Evolutionary conservation across 2,888 invertebrate species (phyloP).

Genomic region (Oscheius sp.): DNA sequence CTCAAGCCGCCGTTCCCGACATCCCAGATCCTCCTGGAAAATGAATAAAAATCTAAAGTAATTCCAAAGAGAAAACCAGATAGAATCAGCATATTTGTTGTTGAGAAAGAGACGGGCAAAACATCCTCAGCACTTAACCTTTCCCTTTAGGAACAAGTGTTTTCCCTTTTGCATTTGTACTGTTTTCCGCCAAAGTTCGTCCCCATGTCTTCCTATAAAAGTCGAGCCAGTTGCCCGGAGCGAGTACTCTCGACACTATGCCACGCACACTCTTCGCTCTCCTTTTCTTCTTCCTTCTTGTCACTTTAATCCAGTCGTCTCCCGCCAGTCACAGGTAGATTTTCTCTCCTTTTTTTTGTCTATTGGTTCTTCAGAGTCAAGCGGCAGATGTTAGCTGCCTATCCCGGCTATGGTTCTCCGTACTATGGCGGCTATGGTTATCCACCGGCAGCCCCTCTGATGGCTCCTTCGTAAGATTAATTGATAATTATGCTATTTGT

Average conservation of each 20-base stretch:
- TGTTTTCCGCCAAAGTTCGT: neutral
- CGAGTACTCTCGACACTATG: neutral
- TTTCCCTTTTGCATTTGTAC: neutral
- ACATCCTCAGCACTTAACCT: neutral
- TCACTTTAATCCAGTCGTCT: neutral
- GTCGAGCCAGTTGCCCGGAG: neutral
- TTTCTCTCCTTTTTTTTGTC: neutral
- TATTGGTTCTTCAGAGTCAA: neutral
- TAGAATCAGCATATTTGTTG: no score
- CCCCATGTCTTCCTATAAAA: neutral
- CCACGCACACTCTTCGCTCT: neutral
- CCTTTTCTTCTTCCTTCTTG: neutral
- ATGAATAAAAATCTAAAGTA: neutral
- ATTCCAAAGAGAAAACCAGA: no score
- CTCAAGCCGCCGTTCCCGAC: conserved; percentile 10
- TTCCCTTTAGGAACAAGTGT: conserved; percentile 3
- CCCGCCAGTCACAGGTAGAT: neutral
- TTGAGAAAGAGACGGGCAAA: neutral
- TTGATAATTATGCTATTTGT: conserved; percentile 3
- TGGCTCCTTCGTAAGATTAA: neutral
- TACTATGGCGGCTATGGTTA: conserved; percentile 7
- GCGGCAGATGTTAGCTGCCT: conserved; percentile 3
- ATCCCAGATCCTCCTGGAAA: conserved; percentile 21
- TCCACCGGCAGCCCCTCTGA: neutral
- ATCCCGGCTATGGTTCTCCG: conserved; percentile 2